These are phyloP conservation scores for Ianthella basta DNA, from an alignment of 37 sponge, comb jelly and placozoan genomes.

Conservation along the genomic window DNA sequence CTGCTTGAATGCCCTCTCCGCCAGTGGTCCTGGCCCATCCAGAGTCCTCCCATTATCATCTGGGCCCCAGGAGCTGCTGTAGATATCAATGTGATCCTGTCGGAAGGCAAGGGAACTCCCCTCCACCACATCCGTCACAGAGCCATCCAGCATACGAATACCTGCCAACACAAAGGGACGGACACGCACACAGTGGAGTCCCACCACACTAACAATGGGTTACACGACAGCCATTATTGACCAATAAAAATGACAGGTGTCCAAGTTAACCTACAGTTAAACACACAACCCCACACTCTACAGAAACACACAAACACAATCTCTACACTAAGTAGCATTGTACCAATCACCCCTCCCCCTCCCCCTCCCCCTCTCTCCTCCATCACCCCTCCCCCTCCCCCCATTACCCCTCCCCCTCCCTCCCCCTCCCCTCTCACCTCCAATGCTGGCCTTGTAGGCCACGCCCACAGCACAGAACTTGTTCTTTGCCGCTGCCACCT, in stretches of 20 bases:
- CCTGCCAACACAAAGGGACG: conserved; percentile 44
- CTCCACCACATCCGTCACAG: conserved; percentile 94
- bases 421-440: conserved; percentile 58
- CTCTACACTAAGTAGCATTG: neutral
- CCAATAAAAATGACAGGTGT: neutral
- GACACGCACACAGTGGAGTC: too few relatives aligned
- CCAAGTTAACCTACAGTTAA: too few relatives aligned
- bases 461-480: conserved; percentile 87
- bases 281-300: too few relatives aligned
- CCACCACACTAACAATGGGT: neutral
- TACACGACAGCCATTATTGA: neutral
- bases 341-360: neutral
- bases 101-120: conserved; percentile 85
- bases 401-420: neutral
- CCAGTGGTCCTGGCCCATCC: conserved; percentile 95
- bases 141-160: conserved; percentile 98
- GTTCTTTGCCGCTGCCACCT: conserved; percentile 86
- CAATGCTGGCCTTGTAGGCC: conserved; percentile 87
- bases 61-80: conserved; percentile 99
- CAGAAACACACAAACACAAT: neutral
- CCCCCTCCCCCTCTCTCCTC: too few relatives aligned
- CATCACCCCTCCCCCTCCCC: neutral
- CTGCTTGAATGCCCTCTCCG: conserved; percentile 71
- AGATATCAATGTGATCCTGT: conserved; percentile 91
- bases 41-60: conserved; percentile 95